Percentiles rank a stretch among this genome's conserved stretches.
phyloP scores from a whole-genome alignment of 2,113 vertebrate genomes.

The Cinclus mexicanus region DNA sequence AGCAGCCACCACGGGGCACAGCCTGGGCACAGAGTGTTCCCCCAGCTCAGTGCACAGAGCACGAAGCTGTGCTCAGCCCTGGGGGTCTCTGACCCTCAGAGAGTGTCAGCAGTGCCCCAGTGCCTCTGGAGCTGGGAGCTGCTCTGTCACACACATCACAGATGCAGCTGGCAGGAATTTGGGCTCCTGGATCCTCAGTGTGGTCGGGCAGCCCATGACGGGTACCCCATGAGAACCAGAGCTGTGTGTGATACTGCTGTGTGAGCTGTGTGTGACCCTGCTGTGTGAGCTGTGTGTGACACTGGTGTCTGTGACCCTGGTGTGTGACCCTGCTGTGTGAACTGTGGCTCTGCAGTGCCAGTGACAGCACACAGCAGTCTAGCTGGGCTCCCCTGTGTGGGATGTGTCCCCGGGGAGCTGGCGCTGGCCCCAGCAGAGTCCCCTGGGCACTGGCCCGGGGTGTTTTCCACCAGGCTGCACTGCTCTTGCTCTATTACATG shows the following conservation, averaged over 20 bases:
- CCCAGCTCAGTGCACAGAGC: too few relatives aligned
- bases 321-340: not conserved
- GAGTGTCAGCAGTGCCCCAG: not conserved
- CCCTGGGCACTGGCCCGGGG: not conserved
- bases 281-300: too few relatives aligned
- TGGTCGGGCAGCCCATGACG: accelerated
- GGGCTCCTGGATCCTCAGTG: accelerated
- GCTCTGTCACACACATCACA: accelerated
- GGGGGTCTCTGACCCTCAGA: not conserved
- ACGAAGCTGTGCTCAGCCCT: not conserved
- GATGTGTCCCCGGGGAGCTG: not conserved
- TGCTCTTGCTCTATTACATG: not conserved
- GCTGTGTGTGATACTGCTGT: not conserved
- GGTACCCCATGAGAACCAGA: accelerated
- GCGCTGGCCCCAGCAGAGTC: not conserved
- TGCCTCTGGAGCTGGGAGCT: not conserved
- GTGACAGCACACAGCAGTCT: accelerated
- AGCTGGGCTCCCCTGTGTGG: not conserved
- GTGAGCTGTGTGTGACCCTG: too few relatives aligned
- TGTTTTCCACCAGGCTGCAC: slow-evolving; percentile 1
- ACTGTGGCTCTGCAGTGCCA: not conserved
- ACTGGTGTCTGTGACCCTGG: too few relatives aligned
- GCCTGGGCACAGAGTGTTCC: not conserved
- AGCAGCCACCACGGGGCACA: accelerated
- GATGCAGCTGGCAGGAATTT: not conserved